Evolutionary conservation across 2,797 vertebrate species (phyloP), one percentile per base, ranked within the genome.

Genomic region (Psittacula derbiana): DNA sequence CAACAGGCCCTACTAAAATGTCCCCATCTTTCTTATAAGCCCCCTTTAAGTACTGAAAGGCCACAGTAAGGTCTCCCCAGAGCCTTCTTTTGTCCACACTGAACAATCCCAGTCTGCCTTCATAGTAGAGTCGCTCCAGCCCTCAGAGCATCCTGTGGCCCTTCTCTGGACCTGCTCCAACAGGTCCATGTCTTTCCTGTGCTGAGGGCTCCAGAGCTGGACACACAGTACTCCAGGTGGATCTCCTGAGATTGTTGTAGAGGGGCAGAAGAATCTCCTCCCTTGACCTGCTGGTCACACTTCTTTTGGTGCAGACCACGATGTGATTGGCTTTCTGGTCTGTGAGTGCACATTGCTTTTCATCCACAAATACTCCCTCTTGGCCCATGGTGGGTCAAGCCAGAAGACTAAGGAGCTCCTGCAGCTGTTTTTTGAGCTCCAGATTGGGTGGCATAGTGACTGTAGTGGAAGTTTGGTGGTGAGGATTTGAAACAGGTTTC

Each of bases 21-120:
- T 60, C 28, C 17, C 13, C 16, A 10, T 49, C 61, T 38, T 4
- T 70, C 19, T 46, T 74, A 23, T 20, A 57, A 53, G 11, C 6
- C 19, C 18, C 3, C 7, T 38, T 61, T 41, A 75, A 30, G 4
- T 53, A 44, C 16, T 67, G 38, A 23, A 44, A 53, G 30, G 11
- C 9, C 0, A 0, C 43, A 13, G 0, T 67, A 64, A 58, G 64
- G 21, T 84, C 4, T 92, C 10, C 18, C 15, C 17, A 13, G 6
- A 46, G 3, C 50, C 30, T 65, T 70, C 31, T 57, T 14, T 61
- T 80, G n/a, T 80, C 16, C 36, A 31, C 20, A 33, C 27, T 50
- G 21, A 83, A 43, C 23, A 86, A 28, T 16, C 4, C 11, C 28
- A 66, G 19, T 24, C 43, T 62, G 16, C 66, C 43, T 6, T 62